A percentile compares a stretch with the other conserved stretches of the same genome.
Conservation (phyloP, 2,888 invertebrate genomes). For the Calameuta filiformis region DNA sequence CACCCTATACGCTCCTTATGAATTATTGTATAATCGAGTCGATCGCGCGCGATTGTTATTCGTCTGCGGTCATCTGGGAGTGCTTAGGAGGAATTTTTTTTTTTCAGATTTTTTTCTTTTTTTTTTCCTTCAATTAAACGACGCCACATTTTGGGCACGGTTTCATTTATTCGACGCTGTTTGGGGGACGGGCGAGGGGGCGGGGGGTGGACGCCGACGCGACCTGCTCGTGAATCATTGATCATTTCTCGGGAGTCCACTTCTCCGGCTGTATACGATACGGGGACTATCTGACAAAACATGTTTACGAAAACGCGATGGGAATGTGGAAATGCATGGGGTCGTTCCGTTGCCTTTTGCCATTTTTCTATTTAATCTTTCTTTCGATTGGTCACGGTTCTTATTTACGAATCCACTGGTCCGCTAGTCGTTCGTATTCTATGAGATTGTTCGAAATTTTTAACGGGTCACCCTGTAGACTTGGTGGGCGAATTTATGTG, state of each 20-base stretch:
- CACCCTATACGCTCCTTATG: too few relatives aligned
- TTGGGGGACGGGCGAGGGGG: background rate
- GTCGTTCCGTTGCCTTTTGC: background rate
- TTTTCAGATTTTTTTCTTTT: too few relatives aligned
- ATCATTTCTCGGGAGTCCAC: background rate
- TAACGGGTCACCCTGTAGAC: constrained; percentile 9
- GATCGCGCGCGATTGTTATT: too few relatives aligned
- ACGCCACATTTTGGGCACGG: background rate
- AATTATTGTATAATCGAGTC: too few relatives aligned
- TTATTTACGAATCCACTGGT: background rate
- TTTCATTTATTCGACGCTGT: background rate
- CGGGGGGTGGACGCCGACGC: background rate
- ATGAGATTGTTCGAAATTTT: background rate
- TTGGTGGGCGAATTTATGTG: constrained; percentile 10
- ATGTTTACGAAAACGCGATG: constrained; percentile 5
- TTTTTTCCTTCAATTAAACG: too few relatives aligned
- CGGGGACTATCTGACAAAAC: background rate
- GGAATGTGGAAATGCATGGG: background rate
- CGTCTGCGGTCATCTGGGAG: too few relatives aligned
- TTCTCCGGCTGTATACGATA: background rate
- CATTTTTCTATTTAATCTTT: background rate
- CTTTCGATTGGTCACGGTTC: background rate
- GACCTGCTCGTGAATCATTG: constrained; percentile 4
- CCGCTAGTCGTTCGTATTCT: background rate
- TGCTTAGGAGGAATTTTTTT: too few relatives aligned